Percentiles rank a stretch among this genome's conserved stretches.
Conservation (phyloP, 2,113 vertebrate species). For the Marmota flaviventris region DNA sequence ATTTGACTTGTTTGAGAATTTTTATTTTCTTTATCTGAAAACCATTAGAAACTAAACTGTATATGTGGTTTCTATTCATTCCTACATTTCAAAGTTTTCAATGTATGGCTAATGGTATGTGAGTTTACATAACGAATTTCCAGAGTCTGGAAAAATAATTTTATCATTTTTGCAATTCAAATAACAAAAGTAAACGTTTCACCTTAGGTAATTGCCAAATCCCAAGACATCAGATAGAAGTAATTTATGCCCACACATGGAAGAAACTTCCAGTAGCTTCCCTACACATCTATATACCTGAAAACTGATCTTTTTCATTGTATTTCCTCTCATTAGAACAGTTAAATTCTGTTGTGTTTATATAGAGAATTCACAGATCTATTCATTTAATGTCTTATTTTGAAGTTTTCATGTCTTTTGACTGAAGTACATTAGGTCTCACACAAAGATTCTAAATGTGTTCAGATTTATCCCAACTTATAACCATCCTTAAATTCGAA, state of each 20-base stretch:
- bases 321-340: not conserved
- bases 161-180: not conserved
- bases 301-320: not conserved
- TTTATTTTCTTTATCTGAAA: slow-evolving; percentile 54
- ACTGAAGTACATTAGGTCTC: not conserved
- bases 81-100: not conserved
- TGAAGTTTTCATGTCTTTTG: slow-evolving; percentile 4
- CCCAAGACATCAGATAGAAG: not conserved
- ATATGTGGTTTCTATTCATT: not conserved
- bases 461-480: slow-evolving; percentile 26
- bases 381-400: slow-evolving; percentile 7
- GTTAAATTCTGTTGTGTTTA: not conserved
- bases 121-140: slow-evolving; percentile 38
- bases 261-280: not conserved
- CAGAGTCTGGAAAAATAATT: not conserved
- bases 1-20: slow-evolving; percentile 34
- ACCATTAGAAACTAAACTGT: not conserved
- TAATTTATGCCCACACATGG: not conserved
- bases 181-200: not conserved
- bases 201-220: not conserved
- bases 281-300: not conserved
- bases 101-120: not conserved
- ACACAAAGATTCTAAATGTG: not conserved
- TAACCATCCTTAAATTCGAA: not conserved
- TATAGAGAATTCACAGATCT: not conserved